Conservation (phyloP, 1,140 invertebrate genomes). For the Pogonus chalceus region DNA sequence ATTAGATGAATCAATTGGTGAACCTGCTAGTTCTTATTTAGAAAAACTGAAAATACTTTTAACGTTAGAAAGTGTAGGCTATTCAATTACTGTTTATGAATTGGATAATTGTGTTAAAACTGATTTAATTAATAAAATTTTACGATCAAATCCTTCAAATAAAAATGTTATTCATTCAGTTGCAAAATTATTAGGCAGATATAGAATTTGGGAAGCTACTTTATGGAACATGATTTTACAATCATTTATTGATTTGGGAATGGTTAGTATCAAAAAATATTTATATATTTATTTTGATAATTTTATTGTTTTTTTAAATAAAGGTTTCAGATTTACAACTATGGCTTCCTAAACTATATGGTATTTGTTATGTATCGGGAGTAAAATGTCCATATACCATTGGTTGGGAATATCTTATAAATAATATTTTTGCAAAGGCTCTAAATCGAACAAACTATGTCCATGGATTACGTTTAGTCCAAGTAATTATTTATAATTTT, state of each 20-base stretch:
- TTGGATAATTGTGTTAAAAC: not conserved
- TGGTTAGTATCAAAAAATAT: not conserved
- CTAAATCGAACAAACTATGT: not conserved
- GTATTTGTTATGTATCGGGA: not conserved
- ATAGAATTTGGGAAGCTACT: not conserved
- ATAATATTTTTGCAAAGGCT: not conserved
- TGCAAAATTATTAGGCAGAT: not conserved
- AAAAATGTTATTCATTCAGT: not conserved
- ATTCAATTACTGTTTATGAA: not conserved
- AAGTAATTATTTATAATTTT: not conserved
- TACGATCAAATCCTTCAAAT: not conserved
- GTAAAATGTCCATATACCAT: not conserved
- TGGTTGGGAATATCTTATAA: not conserved
- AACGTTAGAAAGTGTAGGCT: not conserved
- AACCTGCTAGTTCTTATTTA: slow-evolving; percentile 3
- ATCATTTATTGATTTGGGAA: not conserved
- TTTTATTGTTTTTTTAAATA: not conserved
- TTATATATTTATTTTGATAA: not conserved
- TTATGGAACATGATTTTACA: not conserved
- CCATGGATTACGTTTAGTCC: not conserved
- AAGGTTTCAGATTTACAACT: not conserved
- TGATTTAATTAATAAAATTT: not conserved
- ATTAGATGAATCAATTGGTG: slow-evolving; percentile 15
- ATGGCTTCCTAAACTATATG: not conserved
- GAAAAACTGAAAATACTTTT: not conserved